These are phyloP conservation scores for Plutomurus gul DNA, from an alignment of 1,140 invertebrate species.

Conservation along the genomic window DNA sequence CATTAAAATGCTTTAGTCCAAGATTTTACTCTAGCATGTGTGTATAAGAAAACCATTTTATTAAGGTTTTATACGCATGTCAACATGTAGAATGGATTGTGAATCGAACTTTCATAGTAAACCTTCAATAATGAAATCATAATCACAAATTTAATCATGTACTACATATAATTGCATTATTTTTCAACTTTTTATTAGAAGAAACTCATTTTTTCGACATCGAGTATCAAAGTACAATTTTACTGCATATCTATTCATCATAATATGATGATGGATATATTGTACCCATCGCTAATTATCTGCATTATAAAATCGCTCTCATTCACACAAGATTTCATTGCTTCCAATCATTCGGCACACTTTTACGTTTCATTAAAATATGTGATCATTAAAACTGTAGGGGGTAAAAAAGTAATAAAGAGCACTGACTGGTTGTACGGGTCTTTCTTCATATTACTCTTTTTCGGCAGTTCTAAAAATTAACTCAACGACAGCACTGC, in stretches of 20 bases:
- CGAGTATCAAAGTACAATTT: not conserved
- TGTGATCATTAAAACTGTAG: not conserved
- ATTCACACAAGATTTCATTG: not conserved
- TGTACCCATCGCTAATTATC: not conserved
- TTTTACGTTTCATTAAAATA: not conserved
- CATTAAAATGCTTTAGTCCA: too few relatives aligned
- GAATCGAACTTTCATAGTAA: too few relatives aligned
- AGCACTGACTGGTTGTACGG: not conserved
- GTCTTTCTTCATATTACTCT: not conserved
- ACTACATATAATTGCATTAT: too few relatives aligned
- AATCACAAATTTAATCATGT: too few relatives aligned
- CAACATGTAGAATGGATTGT: too few relatives aligned
- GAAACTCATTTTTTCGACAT: conserved; percentile 16
- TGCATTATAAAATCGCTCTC: not conserved
- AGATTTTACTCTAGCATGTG: too few relatives aligned
- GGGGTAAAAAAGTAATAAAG: not conserved
- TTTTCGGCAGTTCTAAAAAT: conserved; percentile 21
- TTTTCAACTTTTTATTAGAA: conserved; percentile 18
- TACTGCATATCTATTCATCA: not conserved
- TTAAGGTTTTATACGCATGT: too few relatives aligned
- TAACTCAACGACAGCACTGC: not conserved
- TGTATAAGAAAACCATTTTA: too few relatives aligned
- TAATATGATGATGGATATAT: not conserved
- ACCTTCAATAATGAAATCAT: too few relatives aligned
- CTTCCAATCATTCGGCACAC: not conserved